Conservation (phyloP, 2,113 vertebrate genomes). For the Oreochromis aureus region DNA sequence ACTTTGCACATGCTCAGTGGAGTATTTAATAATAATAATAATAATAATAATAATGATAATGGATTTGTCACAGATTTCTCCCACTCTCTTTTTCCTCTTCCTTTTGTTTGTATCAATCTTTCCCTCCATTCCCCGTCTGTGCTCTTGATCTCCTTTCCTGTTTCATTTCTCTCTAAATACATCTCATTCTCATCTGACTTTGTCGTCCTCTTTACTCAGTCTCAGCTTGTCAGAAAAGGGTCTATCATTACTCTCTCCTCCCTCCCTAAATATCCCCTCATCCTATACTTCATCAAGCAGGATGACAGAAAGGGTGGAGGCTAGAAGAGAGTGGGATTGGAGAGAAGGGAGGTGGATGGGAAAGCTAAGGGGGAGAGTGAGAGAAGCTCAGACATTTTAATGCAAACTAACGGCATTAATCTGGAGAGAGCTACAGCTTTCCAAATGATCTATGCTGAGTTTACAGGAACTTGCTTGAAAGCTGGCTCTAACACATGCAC, state of each 20-base stretch:
- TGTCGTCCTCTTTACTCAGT: not conserved
- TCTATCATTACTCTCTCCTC: constrained; percentile 10
- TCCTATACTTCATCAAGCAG: constrained; percentile 9
- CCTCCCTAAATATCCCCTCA: not conserved
- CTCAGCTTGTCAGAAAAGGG: not conserved
- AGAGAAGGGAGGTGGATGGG: not conserved
- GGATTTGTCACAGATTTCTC: not conserved
- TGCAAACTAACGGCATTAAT: constrained; percentile 24
- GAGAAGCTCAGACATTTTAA: constrained; percentile 2
- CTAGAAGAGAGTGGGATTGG: not conserved
- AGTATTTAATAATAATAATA: too few species aligned
- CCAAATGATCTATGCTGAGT: constrained; percentile 16
- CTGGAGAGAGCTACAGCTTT: not conserved
- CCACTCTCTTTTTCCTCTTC: not conserved
- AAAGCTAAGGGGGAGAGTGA: not conserved
- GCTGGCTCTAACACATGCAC: not conserved
- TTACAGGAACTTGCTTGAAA: constrained; percentile 7
- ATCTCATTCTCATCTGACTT: not conserved
- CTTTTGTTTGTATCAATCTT: not conserved
- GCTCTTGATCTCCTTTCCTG: not conserved
- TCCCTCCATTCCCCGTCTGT: not conserved
- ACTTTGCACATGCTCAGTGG: not conserved
- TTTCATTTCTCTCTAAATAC: not conserved
- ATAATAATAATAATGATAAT: too few species aligned
- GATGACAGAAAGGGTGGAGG: not conserved